Conservation (phyloP, 2,888 invertebrate species). For the Magallana nippona region DNA sequence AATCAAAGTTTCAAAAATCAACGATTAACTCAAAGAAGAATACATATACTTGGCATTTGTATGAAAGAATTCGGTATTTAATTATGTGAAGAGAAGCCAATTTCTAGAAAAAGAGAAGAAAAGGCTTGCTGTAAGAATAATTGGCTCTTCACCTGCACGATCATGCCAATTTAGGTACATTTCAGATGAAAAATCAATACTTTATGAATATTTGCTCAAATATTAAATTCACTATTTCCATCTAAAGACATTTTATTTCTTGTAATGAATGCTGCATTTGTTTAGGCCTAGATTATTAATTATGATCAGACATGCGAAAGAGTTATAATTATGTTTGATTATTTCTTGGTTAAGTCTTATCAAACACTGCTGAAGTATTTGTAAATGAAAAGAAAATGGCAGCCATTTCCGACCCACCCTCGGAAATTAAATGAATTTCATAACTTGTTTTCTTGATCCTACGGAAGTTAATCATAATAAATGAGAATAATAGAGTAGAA, state of each 20-base stretch:
- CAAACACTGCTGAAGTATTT: constrained; percentile 7
- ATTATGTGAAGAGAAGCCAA: too few relatives aligned
- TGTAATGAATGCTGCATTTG: constrained; percentile 31
- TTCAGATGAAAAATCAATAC: constrained; percentile 33
- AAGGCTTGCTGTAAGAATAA: neutral
- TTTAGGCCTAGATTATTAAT: constrained; percentile 36
- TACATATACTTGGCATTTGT: too few relatives aligned
- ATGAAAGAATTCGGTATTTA: too few relatives aligned
- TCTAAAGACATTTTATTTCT: constrained; percentile 9
- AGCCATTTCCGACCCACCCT: constrained; percentile 13
- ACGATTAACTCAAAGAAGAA: neutral
- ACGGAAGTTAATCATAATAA: constrained; percentile 33
- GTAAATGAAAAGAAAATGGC: constrained; percentile 5
- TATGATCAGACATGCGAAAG: constrained; percentile 23
- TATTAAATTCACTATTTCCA: constrained; percentile 27
- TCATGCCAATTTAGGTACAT: constrained; percentile 36
- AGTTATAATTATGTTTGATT: constrained; percentile 25
- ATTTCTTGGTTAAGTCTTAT: constrained; percentile 13
- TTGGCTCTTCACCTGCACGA: constrained; percentile 11
- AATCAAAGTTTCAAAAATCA: neutral
- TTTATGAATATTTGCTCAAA: constrained; percentile 30
- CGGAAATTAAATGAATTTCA: constrained; percentile 35
- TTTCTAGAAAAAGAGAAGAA: neutral
- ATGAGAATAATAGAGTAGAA: constrained; percentile 23
- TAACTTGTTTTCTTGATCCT: constrained; percentile 15